Base-by-base conservation (phyloP, 1,140 invertebrate genomes). In the Drosophila baimaii region DNA sequence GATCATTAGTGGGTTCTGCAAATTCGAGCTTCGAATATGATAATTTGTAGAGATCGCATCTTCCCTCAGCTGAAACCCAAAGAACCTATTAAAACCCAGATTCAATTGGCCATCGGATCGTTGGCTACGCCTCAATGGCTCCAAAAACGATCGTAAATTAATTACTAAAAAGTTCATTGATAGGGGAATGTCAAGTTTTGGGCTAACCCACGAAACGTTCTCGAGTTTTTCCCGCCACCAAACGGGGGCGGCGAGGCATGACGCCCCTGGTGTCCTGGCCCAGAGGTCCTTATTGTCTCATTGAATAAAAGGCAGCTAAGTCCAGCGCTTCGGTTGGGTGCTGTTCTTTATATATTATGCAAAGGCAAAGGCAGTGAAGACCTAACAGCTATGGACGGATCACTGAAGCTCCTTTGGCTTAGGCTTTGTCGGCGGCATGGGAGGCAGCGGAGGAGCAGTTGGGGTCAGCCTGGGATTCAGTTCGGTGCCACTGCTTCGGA, bases 111-210 rank as follows among this genome's bases (percentile, higher is more conserved):
- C 35, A 52, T 43, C 25, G n/a, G 43, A 66, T 66, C 27, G 66
- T 71, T 56, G 39, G 44, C 43, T 54, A 79, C 39, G 82, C 70
- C 68, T 86, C 44, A 86, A 41, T 69, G 51, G 23, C 9, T 37
- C 5, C 35, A 19, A 46, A 62, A 56, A 39, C n/a, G 46, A 49
- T 74, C 77, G 68, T 89, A 89, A 88, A 88, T 88, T 89, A 89
- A 88, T 86, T 88, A 63, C 51, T 19, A 27, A 79, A 76, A 69
- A 69, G 70, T 77, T 79, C 51, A 79, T 65, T 77, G 83, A 86
- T 79, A 59, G 77, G 43, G 52, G 77, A 64, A 65, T 33, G 21
- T 17, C 57, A 59, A 76, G 54, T 68, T 76, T 41, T 29, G 33
- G 54, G 10, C 56, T 59, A 64, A 59, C 62, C 79, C 73, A n/a